Evolutionary conservation across 2,113 vertebrate genomes (phyloP), one percentile per base, ranked within the genome.

Genomic region (Solenodon paradoxus): DNA sequence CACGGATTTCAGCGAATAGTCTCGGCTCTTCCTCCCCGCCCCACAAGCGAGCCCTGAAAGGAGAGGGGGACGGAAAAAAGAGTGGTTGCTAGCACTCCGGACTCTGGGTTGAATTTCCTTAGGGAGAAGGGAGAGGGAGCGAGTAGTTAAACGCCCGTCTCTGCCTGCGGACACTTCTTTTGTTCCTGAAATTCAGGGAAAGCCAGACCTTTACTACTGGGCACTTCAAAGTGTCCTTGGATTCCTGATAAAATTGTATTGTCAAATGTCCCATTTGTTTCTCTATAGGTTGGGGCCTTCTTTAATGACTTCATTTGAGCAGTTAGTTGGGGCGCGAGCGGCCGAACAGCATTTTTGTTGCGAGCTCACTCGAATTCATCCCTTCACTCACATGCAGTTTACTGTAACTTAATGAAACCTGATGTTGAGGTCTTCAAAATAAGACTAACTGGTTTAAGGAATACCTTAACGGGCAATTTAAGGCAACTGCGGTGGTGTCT

Each of bases 161-260:
- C n/a, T 2, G 38, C 69, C 53, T 9, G 49, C 28, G 2, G 24
- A 49, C 7, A 72, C 68, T 92, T 78, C 95, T 96, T 97, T 97
- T 97, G 96, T 96, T 97, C 55, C 74, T 32, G 57, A 75, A 63
- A 86, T 90, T 59, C 75, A 16, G 85, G 66, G 28, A 59, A 91
- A 88, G 71, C 69, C 74, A 19, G 82, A 93, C 53, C 38, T 74
- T 19, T 10, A 19, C 57, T 15, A 4, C 75, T 6, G 53, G 82
- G 20, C 63, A 20, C 92, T 92, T 96, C 8, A 32, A 35, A 59
- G 4, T 38, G 59, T 1, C 15, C 9, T 69, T 88, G 55, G 74
- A 22, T 86, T 68, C 69, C 90, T n/a, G 64, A 83, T 64, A 20
- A 12, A 55, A 93, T 59, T 82, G 63, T 55, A 4, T 32, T 53